A percentile compares a stretch with the other conserved stretches of the same genome.
Evolutionary conservation across 2,113 vertebrate genomes (phyloP).

Genomic region (Montifringilla adamsi): DNA sequence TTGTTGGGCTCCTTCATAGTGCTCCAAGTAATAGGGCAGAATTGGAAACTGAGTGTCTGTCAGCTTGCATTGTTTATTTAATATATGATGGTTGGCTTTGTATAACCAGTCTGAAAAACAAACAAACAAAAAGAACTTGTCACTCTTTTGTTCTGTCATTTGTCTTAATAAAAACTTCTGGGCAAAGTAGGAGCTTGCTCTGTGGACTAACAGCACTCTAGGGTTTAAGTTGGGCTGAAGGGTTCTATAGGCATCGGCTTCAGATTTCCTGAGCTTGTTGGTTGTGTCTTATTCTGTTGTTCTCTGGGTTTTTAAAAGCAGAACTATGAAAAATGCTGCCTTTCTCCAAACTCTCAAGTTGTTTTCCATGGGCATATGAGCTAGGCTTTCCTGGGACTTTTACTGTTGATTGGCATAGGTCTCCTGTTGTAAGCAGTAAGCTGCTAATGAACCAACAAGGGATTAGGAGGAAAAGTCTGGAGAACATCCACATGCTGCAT

Average conservation of each 20-base stretch:
- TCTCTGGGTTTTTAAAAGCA: not conserved
- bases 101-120: not conserved
- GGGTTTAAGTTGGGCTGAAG: not conserved
- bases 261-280: not conserved
- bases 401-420: not conserved
- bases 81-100: not conserved
- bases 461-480: conserved; percentile 23
- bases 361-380: not conserved
- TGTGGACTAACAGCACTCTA: not conserved
- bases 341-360: not conserved
- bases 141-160: not conserved
- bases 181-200: not conserved
- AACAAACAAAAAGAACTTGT: not conserved
- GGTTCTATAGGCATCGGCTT: not conserved
- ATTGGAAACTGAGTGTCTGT: not conserved
- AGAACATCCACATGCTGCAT: not conserved
- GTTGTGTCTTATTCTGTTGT: not conserved
- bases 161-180: not conserved
- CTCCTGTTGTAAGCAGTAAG: conserved; percentile 7
- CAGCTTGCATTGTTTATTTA: not conserved
- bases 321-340: not conserved
- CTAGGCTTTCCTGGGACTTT: not conserved
- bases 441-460: conserved; percentile 55
- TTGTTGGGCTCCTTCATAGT: not conserved
- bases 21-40: not conserved